Base-by-base conservation (phyloP, 2,888 invertebrate genomes). In the Panzeria rudis region DNA sequence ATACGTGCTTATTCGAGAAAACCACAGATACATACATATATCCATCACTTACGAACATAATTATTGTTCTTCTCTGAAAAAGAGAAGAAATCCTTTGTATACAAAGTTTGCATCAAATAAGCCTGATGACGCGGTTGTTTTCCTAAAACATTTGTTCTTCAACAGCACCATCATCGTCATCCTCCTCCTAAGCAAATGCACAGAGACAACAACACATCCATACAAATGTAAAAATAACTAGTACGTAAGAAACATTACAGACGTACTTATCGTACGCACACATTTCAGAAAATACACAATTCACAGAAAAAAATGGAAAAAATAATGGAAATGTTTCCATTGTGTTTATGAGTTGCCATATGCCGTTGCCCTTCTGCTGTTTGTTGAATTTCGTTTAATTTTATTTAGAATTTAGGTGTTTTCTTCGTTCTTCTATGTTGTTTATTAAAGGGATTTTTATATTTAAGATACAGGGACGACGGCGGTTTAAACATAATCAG, bases 331-430 rank as follows among this genome's bases (percentile, higher is more conserved):
- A 83, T 77, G 38, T 84, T 82, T 86, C 73, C 84, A 84, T 85
- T 86, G 83, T 86, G 72, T 78, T 81, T 82, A 75, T 71, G 75
- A 75, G 82, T 85, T 85, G 81, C 85, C 85, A 85, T 86, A 84
- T 84, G 82, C 78, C 82, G 76, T 84, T 79, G 78, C 75, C 84
- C 81, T 71, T 77, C 83, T 81, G 77, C 77, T 82, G 62, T 61
- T 61, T 71, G 69, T 68, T 69, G 62, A 66, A 66, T 73, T 69
- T 61, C 38, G 50, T 79, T 72, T 68, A 47, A 84, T 59, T 84
- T 84, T 77, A 75, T 68, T 73, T 56, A 56, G 76, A 82, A 82
- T 82, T 82, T 76, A 56, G 17, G 47, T 71, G 23, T 32, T n/a
- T 32, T 32, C 9, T 59, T 59, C 59, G 7, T 59, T 17, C 32